phyloP scores from a whole-genome alignment of 2,888 invertebrate genomes.

The Pyrochroa serraticornis region DNA sequence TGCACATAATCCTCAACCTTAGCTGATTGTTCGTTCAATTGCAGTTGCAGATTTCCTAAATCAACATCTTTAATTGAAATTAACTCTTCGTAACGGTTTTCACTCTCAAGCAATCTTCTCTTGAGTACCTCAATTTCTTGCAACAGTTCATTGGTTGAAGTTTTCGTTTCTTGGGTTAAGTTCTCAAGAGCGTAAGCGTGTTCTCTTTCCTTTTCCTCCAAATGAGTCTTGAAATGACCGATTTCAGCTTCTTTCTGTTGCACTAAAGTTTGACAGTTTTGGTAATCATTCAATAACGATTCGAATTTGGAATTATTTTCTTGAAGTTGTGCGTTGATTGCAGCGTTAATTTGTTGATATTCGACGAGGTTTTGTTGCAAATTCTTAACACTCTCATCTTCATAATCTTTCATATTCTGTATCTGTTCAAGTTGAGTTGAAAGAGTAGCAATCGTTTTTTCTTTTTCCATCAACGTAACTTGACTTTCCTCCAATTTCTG shows the following conservation, averaged over 20 bases:
- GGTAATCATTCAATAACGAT: constrained; percentile 30
- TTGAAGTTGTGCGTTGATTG: constrained; percentile 32
- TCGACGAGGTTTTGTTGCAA: constrained; percentile 41
- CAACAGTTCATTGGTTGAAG: constrained; percentile 32
- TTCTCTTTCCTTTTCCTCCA: constrained; percentile 42
- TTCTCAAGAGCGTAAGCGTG: constrained; percentile 33
- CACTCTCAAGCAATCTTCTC: constrained; percentile 35
- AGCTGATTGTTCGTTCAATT: constrained; percentile 36
- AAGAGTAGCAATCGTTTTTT: constrained; percentile 30
- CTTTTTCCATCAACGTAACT: constrained; percentile 35
- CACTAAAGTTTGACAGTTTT: constrained; percentile 29
- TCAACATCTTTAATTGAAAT: constrained; percentile 47
- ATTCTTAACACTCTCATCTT: constrained; percentile 41
- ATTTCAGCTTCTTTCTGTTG: constrained; percentile 41
- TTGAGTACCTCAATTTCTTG: constrained; percentile 40
- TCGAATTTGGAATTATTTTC: constrained; percentile 33
- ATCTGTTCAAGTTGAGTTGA: constrained; percentile 36
- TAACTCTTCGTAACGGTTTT: constrained; percentile 46
- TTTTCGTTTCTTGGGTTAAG: constrained; percentile 32
- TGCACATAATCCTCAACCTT: constrained; percentile 3
- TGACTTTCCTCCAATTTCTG: constrained; percentile 29
- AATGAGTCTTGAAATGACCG: constrained; percentile 30
- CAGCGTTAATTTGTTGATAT: constrained; percentile 35
- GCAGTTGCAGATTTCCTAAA: constrained; percentile 41
- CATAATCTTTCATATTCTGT: constrained; percentile 35